Evolutionary conservation across 2,888 invertebrate genomes (phyloP).

Genomic region (Oligia strigilis): DNA sequence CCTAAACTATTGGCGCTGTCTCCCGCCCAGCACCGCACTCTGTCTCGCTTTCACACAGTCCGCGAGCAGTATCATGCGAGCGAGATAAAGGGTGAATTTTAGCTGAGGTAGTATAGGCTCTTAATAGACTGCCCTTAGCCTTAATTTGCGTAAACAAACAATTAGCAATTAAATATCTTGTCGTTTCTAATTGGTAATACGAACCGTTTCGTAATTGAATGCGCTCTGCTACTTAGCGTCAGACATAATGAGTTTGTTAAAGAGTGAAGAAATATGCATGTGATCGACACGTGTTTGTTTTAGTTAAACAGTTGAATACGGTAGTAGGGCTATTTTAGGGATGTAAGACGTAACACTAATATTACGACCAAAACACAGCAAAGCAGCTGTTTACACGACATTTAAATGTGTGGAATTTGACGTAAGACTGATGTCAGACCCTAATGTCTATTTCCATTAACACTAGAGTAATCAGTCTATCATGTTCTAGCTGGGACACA

Average conservation of each 20-base stretch:
- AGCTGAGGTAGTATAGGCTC: too few relatives aligned
- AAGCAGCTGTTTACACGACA: not conserved
- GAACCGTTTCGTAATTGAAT: slow-evolving; percentile 11
- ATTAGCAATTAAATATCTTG: slow-evolving; percentile 6
- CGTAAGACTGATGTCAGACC: not conserved
- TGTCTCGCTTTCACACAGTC: too few relatives aligned
- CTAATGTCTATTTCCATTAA: not conserved
- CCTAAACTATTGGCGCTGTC: too few relatives aligned
- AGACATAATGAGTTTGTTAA: slow-evolving; percentile 23
- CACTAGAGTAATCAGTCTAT: not conserved
- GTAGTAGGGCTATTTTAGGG: slow-evolving; percentile 18
- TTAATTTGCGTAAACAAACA: not conserved
- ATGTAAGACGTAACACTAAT: not conserved
- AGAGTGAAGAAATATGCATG: slow-evolving; percentile 5
- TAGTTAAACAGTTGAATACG: not conserved
- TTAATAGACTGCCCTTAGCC: not conserved
- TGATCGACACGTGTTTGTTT: slow-evolving; percentile 30
- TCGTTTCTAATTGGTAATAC: slow-evolving; percentile 9
- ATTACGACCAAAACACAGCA: not conserved
- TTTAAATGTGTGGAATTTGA: slow-evolving; percentile 5
- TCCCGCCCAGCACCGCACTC: too few relatives aligned
- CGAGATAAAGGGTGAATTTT: too few relatives aligned
- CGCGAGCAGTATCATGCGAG: too few relatives aligned
- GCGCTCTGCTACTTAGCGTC: slow-evolving; percentile 11
- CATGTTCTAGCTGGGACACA: not conserved